phyloP scores from a whole-genome alignment of 1,140 invertebrate species.

The Aphidius ervi region DNA sequence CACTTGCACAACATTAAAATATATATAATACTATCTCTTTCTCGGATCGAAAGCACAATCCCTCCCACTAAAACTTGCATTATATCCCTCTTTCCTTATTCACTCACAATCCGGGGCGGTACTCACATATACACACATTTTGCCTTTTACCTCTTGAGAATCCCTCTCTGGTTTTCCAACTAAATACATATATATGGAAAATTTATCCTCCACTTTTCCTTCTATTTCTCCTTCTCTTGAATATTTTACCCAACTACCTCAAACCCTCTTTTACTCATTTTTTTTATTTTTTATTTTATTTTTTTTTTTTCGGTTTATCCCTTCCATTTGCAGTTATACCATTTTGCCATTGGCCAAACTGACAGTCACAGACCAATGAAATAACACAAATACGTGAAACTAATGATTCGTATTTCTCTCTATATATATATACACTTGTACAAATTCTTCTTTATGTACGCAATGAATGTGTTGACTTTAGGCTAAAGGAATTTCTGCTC shows the following conservation, averaged over 20 bases:
- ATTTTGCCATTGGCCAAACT: conserved; percentile 47
- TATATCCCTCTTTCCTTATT: conserved; percentile 1
- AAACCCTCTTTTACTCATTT: conserved; percentile 13
- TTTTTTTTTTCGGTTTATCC: background rate
- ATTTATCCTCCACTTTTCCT: conserved; percentile 12
- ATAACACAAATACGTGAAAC: conserved; percentile 48
- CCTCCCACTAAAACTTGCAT: conserved; percentile 1
- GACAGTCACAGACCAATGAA: conserved; percentile 51
- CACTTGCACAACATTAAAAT: conserved; percentile 16
- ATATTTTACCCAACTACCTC: conserved; percentile 6
- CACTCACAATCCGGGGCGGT: conserved; percentile 1
- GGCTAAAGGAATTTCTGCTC: conserved; percentile 9
- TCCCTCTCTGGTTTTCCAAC: conserved; percentile 26
- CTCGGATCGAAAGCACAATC: conserved; percentile 30
- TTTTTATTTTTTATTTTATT: background rate
- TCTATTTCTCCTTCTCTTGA: conserved; percentile 21
- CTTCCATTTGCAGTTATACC: too few relatives aligned
- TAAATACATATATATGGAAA: background rate
- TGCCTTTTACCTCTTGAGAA: conserved; percentile 15
- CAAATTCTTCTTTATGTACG: too few relatives aligned
- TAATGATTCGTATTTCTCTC: conserved; percentile 25
- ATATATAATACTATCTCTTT: conserved; percentile 30
- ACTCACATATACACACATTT: background rate
- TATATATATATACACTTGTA: conserved; percentile 25
- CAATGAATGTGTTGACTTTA: conserved; percentile 32